Evolutionary conservation across 1,140 invertebrate species (phyloP).

Genomic region (Berghia stephanieae): DNA sequence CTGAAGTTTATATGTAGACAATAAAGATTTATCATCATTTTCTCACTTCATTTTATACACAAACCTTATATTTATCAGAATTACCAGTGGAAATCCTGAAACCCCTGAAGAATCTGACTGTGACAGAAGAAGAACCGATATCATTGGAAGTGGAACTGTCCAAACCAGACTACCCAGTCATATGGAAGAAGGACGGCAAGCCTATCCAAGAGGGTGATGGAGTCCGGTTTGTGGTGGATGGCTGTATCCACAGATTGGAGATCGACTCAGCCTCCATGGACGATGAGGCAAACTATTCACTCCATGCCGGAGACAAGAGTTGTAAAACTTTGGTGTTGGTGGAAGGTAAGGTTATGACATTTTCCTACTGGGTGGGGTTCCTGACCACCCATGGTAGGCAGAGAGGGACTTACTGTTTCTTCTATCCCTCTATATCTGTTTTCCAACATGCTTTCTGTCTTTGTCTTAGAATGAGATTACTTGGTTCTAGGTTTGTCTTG

Average conservation of each 20-base stretch:
- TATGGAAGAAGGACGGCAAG: slow-evolving; percentile 84
- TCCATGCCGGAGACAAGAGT: slow-evolving; percentile 79
- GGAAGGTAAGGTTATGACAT: slow-evolving; percentile 81
- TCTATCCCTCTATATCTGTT: no score
- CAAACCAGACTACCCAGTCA: slow-evolving; percentile 79
- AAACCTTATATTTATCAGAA: slow-evolving; percentile 46
- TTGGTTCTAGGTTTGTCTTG: no score
- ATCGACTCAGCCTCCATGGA: slow-evolving; percentile 80
- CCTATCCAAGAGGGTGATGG: slow-evolving; percentile 38
- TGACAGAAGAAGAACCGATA: slow-evolving; percentile 50
- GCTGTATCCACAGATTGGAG: slow-evolving; percentile 70
- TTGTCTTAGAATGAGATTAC: no score
- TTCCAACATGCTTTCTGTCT: no score
- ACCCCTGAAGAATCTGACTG: slow-evolving; percentile 52
- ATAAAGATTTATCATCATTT: slow-evolving; percentile 10
- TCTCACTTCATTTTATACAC: no score
- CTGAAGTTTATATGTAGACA: background rate
- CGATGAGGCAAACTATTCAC: slow-evolving; percentile 86
- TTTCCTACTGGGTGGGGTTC: no score
- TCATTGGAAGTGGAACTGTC: slow-evolving; percentile 68
- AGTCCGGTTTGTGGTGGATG: slow-evolving; percentile 45
- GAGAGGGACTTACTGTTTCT: no score
- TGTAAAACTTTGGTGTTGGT: slow-evolving; percentile 85
- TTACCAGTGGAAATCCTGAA: slow-evolving; percentile 55
- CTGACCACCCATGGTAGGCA: no score